Evolutionary conservation across 2,797 vertebrate genomes (phyloP).

Genomic region (Ctenopoma kingsleyae): DNA sequence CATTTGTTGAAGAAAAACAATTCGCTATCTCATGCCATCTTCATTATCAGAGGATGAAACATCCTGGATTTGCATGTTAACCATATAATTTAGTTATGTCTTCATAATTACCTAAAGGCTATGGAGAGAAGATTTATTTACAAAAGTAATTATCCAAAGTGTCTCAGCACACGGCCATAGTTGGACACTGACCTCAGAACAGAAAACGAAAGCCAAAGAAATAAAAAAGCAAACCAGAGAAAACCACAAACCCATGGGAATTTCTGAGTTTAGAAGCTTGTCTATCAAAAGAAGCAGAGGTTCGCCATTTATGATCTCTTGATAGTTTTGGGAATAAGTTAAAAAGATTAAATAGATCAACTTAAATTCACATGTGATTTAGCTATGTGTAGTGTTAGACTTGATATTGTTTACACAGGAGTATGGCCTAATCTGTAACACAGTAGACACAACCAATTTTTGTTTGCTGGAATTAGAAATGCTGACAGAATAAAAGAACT

Average conservation of each 20-base stretch:
- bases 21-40: conserved; percentile 16
- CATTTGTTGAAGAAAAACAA: conserved; percentile 18
- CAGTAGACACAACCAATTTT: background rate
- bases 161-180: conserved; percentile 55
- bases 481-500: conserved; percentile 6
- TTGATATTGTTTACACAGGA: conserved; percentile 6
- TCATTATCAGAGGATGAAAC: conserved; percentile 26
- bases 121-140: conserved; percentile 65
- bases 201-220: conserved; percentile 61
- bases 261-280: conserved; percentile 37
- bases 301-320: conserved; percentile 33
- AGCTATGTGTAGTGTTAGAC: background rate
- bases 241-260: conserved; percentile 61
- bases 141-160: conserved; percentile 69
- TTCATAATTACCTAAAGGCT: conserved; percentile 42
- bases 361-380: conserved; percentile 3
- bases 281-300: conserved; percentile 50
- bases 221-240: conserved; percentile 63
- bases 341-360: conserved; percentile 9
- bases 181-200: conserved; percentile 73
- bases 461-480: background rate
- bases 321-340: conserved; percentile 4
- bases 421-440: conserved; percentile 1
- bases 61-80: conserved; percentile 40
- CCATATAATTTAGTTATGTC: conserved; percentile 40